phyloP scores from a whole-genome alignment of 2,888 invertebrate genomes.

The Dysmachus trigonus region DNA sequence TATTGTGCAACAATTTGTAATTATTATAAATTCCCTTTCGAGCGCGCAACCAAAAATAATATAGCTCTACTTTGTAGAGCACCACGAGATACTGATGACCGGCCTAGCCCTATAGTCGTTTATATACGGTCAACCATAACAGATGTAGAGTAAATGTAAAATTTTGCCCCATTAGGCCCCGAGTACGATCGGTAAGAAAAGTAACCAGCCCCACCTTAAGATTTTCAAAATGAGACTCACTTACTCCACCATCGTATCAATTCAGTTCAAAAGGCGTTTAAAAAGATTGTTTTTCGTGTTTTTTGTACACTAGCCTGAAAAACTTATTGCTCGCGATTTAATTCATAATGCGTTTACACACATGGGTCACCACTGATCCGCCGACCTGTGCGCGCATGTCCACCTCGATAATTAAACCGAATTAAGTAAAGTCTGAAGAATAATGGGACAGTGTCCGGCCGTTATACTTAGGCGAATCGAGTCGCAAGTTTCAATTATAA shows the following conservation, averaged over 20 bases:
- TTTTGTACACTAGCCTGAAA: slow-evolving; percentile 28
- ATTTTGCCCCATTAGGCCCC: slow-evolving; percentile 49
- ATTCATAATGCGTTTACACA: slow-evolving; percentile 16
- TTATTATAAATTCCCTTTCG: slow-evolving; percentile 8
- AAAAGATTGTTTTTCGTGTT: slow-evolving; percentile 36
- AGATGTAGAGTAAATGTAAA: slow-evolving; percentile 50
- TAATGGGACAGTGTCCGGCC: not conserved
- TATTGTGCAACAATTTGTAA: slow-evolving; percentile 6
- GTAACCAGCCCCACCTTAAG: slow-evolving; percentile 44
- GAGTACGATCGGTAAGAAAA: slow-evolving; percentile 33
- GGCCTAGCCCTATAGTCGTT: slow-evolving; percentile 65
- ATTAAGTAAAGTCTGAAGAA: not conserved
- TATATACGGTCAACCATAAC: slow-evolving; percentile 64
- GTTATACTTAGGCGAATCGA: not conserved
- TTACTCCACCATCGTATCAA: slow-evolving; percentile 28
- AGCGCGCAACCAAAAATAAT: slow-evolving; percentile 21
- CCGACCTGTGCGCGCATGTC: not conserved
- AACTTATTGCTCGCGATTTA: slow-evolving; percentile 35
- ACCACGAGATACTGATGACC: slow-evolving; percentile 65
- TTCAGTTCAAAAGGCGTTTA: slow-evolving; percentile 41
- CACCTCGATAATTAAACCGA: slow-evolving; percentile 4
- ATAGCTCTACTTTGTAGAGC: slow-evolving; percentile 63
- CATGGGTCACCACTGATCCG: not conserved
- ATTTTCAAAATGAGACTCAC: slow-evolving; percentile 36
- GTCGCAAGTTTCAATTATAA: not conserved